Conservation (phyloP, 2,888 invertebrate genomes). For the Macrosiphum euphorbiae region DNA sequence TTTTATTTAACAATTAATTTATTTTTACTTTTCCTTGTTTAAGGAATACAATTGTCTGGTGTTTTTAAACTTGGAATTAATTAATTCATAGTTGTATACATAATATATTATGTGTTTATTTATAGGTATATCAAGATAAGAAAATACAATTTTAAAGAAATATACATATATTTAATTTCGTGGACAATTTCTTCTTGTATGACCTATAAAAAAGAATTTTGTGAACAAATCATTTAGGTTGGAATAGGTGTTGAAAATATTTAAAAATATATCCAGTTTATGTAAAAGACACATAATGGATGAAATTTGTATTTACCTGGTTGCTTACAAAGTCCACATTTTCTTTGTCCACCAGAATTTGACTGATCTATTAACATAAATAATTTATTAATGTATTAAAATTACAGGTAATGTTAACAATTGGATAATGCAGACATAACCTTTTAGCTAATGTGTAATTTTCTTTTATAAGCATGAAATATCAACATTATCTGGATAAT, state of each 20-base stretch:
- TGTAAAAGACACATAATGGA: neutral
- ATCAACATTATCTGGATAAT: neutral
- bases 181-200: conserved; percentile 64
- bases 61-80: neutral
- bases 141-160: neutral
- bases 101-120: neutral
- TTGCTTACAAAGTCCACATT: conserved; percentile 81
- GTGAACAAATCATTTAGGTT: neutral
- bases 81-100: neutral
- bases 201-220: conserved; percentile 52
- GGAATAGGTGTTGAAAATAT: neutral
- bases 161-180: neutral
- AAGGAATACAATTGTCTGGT: neutral
- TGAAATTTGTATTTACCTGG: conserved; percentile 73
- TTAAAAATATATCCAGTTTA: neutral
- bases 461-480: neutral
- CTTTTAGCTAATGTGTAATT: neutral
- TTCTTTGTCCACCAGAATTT: conserved; percentile 70
- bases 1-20: neutral
- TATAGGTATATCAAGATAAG: neutral
- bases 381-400: neutral
- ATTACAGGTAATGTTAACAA: too few relatives aligned
- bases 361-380: conserved; percentile 49
- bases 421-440: too few relatives aligned
- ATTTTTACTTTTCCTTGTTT: neutral